Conservation (phyloP, 2,797 vertebrate species). For the Petrocephalus schoutedeni region DNA sequence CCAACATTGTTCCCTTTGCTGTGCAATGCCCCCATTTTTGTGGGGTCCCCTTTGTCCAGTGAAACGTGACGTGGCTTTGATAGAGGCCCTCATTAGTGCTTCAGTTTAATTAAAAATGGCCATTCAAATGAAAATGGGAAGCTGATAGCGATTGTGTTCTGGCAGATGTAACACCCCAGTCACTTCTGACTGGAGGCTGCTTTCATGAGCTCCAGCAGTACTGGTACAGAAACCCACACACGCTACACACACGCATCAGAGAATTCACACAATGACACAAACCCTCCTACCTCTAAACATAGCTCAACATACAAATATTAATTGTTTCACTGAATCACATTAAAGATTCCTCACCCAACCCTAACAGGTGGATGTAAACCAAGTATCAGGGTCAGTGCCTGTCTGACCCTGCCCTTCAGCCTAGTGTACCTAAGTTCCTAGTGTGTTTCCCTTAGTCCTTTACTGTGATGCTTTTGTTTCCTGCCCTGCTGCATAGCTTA, state of each 20-base stretch:
- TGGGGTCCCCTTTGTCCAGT: slow-evolving; percentile 68
- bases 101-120: slow-evolving; percentile 80
- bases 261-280: background rate
- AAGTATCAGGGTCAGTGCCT: too few species aligned
- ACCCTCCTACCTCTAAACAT: background rate
- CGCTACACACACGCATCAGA: background rate
- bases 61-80: slow-evolving; percentile 74
- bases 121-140: slow-evolving; percentile 80
- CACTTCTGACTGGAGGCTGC: slow-evolving; percentile 75
- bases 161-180: slow-evolving; percentile 57
- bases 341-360: background rate
- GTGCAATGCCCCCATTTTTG: slow-evolving; percentile 28
- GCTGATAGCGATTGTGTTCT: slow-evolving; percentile 72
- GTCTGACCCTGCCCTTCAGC: too few species aligned
- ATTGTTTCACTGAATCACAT: background rate
- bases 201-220: slow-evolving; percentile 68
- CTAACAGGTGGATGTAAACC: background rate
- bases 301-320: background rate
- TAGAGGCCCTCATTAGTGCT: slow-evolving; percentile 75
- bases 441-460: too few species aligned
- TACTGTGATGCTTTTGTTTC: too few species aligned
- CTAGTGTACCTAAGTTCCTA: too few species aligned
- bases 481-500: too few species aligned
- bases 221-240: slow-evolving; percentile 10
- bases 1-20: background rate